Evolutionary conservation across 2,888 invertebrate species (phyloP).

Genomic region (Nasonia oneida): DNA sequence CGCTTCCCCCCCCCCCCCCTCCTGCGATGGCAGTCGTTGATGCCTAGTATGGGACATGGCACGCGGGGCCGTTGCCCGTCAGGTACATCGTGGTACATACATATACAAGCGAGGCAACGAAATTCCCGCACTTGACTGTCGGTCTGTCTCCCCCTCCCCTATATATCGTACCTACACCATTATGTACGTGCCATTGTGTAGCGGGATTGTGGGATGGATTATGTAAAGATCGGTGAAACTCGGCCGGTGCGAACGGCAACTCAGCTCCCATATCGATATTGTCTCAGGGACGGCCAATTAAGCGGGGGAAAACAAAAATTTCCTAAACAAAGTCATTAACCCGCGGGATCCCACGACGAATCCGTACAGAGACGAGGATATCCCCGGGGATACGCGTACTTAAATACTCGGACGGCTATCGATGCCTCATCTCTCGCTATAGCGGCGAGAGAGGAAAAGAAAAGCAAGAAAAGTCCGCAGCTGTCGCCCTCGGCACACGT

Average conservation of each 20-base stretch:
- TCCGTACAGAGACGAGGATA: not conserved
- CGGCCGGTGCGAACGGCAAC: not conserved
- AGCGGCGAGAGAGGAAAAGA: not conserved
- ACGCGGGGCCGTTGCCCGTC: constrained; percentile 35
- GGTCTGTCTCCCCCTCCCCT: not conserved
- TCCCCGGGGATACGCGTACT: not conserved
- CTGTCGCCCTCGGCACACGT: constrained; percentile 1
- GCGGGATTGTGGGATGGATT: not conserved
- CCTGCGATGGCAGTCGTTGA: not conserved
- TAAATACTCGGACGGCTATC: not conserved
- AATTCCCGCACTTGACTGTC: constrained; percentile 53
- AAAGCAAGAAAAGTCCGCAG: constrained; percentile 39
- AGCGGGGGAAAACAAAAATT: not conserved
- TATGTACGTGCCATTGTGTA: not conserved
- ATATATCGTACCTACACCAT: no score
- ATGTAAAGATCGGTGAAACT: constrained; percentile 4
- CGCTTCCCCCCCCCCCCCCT: not conserved
- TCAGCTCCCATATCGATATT: not conserved
- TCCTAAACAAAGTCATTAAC: not conserved
- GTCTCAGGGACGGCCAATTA: not conserved
- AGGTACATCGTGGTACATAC: not conserved
- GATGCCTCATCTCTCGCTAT: not conserved
- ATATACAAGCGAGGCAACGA: not conserved
- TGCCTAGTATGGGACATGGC: constrained; percentile 12
- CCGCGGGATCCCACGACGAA: not conserved